Evolutionary conservation across 2,888 invertebrate genomes (phyloP), one percentile per base, ranked within the genome.

Genomic region (Phlogophora meticulosa): DNA sequence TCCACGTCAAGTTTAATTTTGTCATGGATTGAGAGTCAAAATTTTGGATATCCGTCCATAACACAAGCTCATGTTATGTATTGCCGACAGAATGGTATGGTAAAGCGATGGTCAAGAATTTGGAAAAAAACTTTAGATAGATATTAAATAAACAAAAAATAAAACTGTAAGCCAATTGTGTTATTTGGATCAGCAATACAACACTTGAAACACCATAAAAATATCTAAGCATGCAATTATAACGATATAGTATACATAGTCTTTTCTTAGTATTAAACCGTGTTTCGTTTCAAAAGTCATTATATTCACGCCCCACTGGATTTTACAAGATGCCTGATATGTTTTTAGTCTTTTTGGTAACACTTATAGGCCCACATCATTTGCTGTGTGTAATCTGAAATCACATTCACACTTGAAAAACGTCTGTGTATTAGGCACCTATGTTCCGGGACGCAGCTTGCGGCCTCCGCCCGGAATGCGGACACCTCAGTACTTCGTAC

Each of bases 51-150:
- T 17, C 66, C 63, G 83, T 87, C 88, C 90, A 87, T 69, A 76
- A 81, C 86, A 87, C 78, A 87, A 62, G 42, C 76, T 80, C 76
- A 84, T 86, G 88, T 89, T 87, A 91, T 91, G 94, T 94, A 94
- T 94, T 94, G 94, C 94, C 94, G 93, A 94, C 72, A 90, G 85
- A 68, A 89, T 90, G 90, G 83, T 83, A 88, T 91, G 90, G 73
- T 72, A 78, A 81, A 79, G 93, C 92, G 91, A 82, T 84, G 85
- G 62, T 56, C 80, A 78, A 84, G 86, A 93, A 91, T 93, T 94
- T 89, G 81, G 88, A 86, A 88, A 87, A 87, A 81, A 79, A 46
- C 74, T 67, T 76, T 52, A 51, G 56, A 77, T 67, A 72, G 85
- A 78, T 65, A 65, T 76, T 73, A 80, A 82, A 87, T 74, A 81